Evolutionary conservation across 1,140 invertebrate genomes (phyloP), one percentile per base, ranked within the genome.

Genomic region (Eufriesea mexicana): DNA sequence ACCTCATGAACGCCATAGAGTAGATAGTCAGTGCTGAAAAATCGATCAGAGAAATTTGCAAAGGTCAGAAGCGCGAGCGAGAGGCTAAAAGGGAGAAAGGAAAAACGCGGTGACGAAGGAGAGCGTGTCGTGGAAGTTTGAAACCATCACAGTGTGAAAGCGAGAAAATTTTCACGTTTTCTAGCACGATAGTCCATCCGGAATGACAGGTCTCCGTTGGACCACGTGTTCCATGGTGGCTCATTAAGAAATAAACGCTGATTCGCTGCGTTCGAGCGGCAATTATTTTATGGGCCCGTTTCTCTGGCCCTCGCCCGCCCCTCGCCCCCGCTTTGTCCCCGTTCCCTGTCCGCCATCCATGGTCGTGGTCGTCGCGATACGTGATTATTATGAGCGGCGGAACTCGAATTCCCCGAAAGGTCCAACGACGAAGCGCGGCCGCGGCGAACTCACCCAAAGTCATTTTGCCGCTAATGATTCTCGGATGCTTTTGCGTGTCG

Each of bases 391-490:
- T 62, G 79, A 88, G 42, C 75, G 68, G 28, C 66, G 79, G 78
- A 81, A 74, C 23, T 55, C 62, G 78, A 88, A 85, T 88, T 88
- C 87, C 49, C 77, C 76, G 86, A 89, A 88, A 83, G 83, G 84
- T 55, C 42, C 62, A 49, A 45, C 51, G 71, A 55, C 42, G 84
- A 82, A 45, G 54, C 71, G 54, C 54, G 35, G 28, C 23, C 62
- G 59, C 55, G 28, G 57, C n/a, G 57, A 59, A 92, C 94, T 94
- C 91, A 99, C 98, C 98, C 89, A 97, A 89, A 84, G 99, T 99
- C 99, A 99, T 99, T 95, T 98, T 98, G 42, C 98, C 98, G 95
- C 98, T 99, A 84, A 99, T 99, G 91, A 97, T 97, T 92, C 97
- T 97, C 7, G 98, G 98, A 95, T 98, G 97, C 95, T 99, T 99